phyloP scores from a whole-genome alignment of 2,113 vertebrate species.

The Bujurquina vittata region DNA sequence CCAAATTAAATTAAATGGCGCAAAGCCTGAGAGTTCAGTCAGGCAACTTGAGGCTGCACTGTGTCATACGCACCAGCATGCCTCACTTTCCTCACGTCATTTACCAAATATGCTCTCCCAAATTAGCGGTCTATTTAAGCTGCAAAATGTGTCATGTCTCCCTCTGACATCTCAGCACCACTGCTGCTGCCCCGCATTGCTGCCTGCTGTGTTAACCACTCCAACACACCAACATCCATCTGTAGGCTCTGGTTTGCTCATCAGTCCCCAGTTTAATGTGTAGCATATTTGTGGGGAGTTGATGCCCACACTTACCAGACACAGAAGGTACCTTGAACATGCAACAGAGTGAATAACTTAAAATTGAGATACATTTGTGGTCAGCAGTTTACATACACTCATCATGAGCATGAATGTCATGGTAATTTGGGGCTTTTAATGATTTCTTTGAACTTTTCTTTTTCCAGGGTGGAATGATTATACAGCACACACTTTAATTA shows the following conservation, averaged over 20 bases:
- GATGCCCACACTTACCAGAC: not conserved
- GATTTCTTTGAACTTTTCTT: not conserved
- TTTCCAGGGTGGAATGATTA: not conserved
- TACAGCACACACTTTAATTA: not conserved
- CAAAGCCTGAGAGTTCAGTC: not conserved
- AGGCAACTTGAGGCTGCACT: not conserved
- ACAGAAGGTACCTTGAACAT: not conserved
- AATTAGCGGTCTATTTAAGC: not conserved
- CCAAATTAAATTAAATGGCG: not conserved
- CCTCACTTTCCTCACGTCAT: not conserved
- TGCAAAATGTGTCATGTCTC: constrained; percentile 1
- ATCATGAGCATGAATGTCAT: not conserved
- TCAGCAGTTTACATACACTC: not conserved
- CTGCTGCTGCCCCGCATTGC: not conserved
- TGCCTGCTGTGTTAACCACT: not conserved
- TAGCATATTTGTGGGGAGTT: not conserved
- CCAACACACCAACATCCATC: not conserved
- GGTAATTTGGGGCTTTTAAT: not conserved
- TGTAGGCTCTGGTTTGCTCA: not conserved
- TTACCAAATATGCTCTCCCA: not conserved
- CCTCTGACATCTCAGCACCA: not conserved
- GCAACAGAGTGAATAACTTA: not conserved
- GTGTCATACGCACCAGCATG: not conserved
- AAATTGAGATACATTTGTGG: not conserved
- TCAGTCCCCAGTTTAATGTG: not conserved